Conservation (phyloP, 2,797 vertebrate genomes). For the Melanotaenia nigrans region DNA sequence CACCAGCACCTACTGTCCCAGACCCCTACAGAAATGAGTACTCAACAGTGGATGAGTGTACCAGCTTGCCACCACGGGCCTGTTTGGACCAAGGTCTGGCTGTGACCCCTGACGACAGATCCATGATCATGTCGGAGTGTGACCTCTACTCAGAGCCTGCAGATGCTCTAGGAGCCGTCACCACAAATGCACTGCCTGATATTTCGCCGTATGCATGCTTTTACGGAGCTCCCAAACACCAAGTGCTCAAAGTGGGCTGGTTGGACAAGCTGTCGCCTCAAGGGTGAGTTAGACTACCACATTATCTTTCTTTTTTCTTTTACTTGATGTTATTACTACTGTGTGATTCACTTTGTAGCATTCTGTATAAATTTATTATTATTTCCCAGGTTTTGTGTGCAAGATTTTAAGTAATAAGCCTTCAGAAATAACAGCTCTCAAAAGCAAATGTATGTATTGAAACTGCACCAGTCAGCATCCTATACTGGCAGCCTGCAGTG, state of each 20-base stretch:
- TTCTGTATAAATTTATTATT: too few relatives aligned
- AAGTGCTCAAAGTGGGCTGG: slow-evolving; percentile 88
- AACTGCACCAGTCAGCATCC: background rate
- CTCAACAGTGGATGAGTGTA: slow-evolving; percentile 70
- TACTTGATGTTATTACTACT: too few relatives aligned
- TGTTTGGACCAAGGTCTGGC: slow-evolving; percentile 18
- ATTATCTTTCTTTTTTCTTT: background rate
- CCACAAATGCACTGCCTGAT: slow-evolving; percentile 44
- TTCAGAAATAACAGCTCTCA: background rate
- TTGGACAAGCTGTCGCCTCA: slow-evolving; percentile 97
- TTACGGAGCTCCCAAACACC: slow-evolving; percentile 84
- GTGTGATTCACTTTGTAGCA: too few relatives aligned
- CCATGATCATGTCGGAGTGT: slow-evolving; percentile 63
- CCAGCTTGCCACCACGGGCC: slow-evolving; percentile 24
- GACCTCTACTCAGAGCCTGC: slow-evolving; percentile 65
- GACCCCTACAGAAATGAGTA: slow-evolving; percentile 63
- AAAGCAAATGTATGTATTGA: background rate
- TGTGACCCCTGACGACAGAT: slow-evolving; percentile 5
- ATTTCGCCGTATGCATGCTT: slow-evolving; percentile 97
- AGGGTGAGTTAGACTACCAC: slow-evolving; percentile 80
- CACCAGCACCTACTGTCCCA: background rate
- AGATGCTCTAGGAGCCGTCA: slow-evolving; percentile 36
- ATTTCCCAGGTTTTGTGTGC: background rate
- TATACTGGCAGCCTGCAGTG: background rate
- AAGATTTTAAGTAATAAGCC: background rate